These are phyloP conservation scores for Sebastes matsubarae DNA, from an alignment of 2,797 vertebrate species.

Conservation along the genomic window DNA sequence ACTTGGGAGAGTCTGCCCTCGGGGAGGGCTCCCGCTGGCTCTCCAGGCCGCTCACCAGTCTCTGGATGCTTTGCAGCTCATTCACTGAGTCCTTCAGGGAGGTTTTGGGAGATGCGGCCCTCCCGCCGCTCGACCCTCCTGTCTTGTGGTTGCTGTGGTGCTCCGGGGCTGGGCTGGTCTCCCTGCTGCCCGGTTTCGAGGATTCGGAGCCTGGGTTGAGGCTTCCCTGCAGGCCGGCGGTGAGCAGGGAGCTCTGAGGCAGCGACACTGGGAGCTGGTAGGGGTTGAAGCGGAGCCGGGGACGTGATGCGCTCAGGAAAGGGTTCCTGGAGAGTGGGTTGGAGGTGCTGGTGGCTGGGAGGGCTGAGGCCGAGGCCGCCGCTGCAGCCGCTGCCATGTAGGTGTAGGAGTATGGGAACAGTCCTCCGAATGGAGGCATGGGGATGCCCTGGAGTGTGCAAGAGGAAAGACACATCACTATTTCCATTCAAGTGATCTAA, in stretches of 20 bases:
- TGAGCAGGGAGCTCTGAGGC: slow-evolving; percentile 90
- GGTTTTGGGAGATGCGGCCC: slow-evolving; percentile 87
- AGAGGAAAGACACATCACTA: not conserved
- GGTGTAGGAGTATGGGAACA: slow-evolving; percentile 97
- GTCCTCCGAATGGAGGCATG: slow-evolving; percentile 96
- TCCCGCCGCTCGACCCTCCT: slow-evolving; percentile 75
- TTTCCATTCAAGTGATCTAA: not conserved
- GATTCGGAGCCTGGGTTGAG: slow-evolving; percentile 86
- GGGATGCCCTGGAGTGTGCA: slow-evolving; percentile 90
- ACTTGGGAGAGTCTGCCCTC: slow-evolving; percentile 88
- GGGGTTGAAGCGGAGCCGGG: slow-evolving; percentile 94
- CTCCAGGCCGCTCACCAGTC: slow-evolving; percentile 97
- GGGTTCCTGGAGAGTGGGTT: slow-evolving; percentile 88
- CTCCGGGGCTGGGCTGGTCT: slow-evolving; percentile 90
- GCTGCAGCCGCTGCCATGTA: slow-evolving; percentile 97
- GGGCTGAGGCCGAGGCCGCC: slow-evolving; percentile 90
- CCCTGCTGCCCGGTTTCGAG: slow-evolving; percentile 90
- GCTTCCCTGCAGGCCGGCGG: slow-evolving; percentile 82
- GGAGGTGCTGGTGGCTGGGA: slow-evolving; percentile 87
- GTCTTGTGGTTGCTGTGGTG: slow-evolving; percentile 87
- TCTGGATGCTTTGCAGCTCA: slow-evolving; percentile 98
- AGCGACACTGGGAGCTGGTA: slow-evolving; percentile 95
- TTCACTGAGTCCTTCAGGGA: slow-evolving; percentile 94
- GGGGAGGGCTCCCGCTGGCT: slow-evolving; percentile 91
- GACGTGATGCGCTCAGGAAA: slow-evolving; percentile 89